phyloP scores from a whole-genome alignment of 2,113 vertebrate genomes.

The Phalacrocorax aristotelis region DNA sequence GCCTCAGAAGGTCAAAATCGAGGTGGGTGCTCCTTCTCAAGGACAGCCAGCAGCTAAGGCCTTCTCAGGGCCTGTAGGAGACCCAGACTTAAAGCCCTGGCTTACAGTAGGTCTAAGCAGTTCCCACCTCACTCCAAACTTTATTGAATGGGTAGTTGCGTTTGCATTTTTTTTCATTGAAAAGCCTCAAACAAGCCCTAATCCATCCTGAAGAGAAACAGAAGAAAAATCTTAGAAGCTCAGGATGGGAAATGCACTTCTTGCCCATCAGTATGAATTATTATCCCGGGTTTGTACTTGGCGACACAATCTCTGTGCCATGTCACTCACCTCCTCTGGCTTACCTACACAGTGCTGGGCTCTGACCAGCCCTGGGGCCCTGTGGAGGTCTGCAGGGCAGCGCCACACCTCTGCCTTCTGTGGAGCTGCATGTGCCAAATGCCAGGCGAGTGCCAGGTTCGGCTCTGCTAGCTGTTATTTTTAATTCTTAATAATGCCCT shows the following conservation, averaged over 20 bases:
- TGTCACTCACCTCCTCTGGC: background rate
- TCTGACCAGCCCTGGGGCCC: background rate
- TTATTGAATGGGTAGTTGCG: background rate
- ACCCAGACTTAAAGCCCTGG: background rate
- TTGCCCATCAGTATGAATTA: background rate
- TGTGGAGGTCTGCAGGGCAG: background rate
- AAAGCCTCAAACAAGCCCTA: background rate
- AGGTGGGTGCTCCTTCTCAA: background rate
- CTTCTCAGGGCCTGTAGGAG: background rate
- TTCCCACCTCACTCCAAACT: background rate
- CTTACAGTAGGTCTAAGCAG: background rate
- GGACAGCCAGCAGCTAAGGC: background rate
- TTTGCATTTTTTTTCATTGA: background rate
- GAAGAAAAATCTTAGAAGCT: background rate
- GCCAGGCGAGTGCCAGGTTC: background rate
- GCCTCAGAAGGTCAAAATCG: background rate
- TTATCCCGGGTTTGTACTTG: background rate
- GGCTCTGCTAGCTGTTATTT: background rate
- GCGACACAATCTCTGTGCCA: background rate
- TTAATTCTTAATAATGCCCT: slow-evolving; percentile 11
- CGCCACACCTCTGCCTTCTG: rapidly evolving
- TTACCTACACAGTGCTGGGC: rapidly evolving
- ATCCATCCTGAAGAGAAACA: background rate
- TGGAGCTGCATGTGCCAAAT: background rate
- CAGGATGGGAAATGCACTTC: background rate